Conservation (phyloP, 2,113 vertebrate genomes). For the Corythaixoides concolor region DNA sequence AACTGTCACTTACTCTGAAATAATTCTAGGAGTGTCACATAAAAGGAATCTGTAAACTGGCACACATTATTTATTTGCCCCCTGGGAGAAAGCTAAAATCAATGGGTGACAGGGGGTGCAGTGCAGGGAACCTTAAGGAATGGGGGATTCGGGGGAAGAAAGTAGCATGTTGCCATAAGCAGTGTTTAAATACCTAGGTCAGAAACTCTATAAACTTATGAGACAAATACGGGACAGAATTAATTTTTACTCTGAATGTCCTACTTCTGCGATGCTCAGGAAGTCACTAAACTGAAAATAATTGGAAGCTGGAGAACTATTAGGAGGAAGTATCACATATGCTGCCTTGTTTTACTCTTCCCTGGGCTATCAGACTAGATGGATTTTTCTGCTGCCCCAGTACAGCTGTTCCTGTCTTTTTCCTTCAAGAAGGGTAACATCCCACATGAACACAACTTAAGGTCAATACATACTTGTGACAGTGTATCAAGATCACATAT, state of each 20-base stretch:
- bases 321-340: not conserved
- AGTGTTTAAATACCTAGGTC: not conserved
- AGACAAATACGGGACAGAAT: too few relatives aligned
- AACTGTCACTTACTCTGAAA: not conserved
- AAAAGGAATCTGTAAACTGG: not conserved
- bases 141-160: not conserved
- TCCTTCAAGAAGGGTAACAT: not conserved
- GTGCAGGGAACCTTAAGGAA: not conserved
- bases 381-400: not conserved
- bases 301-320: not conserved
- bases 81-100: not conserved
- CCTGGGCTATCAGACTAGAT: not conserved
- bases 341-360: not conserved
- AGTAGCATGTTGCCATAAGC: not conserved
- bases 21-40: not conserved
- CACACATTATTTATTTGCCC: not conserved
- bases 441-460: not conserved
- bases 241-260: not conserved
- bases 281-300: slow-evolving; percentile 8
- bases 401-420: not conserved
- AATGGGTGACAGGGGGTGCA: not conserved
- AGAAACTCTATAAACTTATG: not conserved
- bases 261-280: not conserved
- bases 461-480: not conserved
- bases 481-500: not conserved